A percentile compares a stretch with the other conserved stretches of the same genome.
phyloP scores from a whole-genome alignment of 2,888 invertebrate genomes.

The Leuctra nigra region DNA sequence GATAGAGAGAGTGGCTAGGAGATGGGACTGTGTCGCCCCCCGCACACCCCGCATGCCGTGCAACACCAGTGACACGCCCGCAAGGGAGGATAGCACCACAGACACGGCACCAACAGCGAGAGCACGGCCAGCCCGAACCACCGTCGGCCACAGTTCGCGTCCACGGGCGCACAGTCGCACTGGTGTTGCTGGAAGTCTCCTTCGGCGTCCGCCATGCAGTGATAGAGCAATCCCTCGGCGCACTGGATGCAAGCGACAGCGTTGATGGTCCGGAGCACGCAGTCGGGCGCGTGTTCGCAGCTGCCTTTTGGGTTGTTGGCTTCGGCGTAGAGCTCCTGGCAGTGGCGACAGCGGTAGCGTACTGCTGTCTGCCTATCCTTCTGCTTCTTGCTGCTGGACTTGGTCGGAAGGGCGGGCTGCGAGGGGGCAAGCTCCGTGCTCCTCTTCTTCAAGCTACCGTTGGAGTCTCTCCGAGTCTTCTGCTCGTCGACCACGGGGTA shows the following conservation, averaged over 20 bases:
- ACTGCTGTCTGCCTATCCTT: too few species aligned
- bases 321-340: conserved; percentile 73
- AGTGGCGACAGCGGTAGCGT: conserved; percentile 56
- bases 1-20: conserved; percentile 27
- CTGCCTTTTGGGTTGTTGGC: conserved; percentile 82
- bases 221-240: conserved; percentile 86
- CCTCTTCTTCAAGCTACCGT: conserved; percentile 60
- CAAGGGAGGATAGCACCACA: conserved; percentile 89
- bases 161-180: conserved; percentile 59
- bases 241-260: conserved; percentile 77
- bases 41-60: conserved; percentile 71
- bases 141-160: conserved; percentile 67
- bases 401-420: conserved; percentile 39
- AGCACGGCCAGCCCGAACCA: conserved; percentile 83
- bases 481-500: conserved; percentile 65
- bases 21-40: conserved; percentile 60
- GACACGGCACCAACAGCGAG: conserved; percentile 82
- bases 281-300: conserved; percentile 82
- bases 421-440: conserved; percentile 44
- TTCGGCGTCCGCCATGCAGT: conserved; percentile 87
- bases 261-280: conserved; percentile 71
- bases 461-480: conserved; percentile 44
- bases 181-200: conserved; percentile 81
- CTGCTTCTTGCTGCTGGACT: too few species aligned
- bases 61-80: conserved; percentile 79